Conservation (phyloP, 2,797 vertebrate genomes). For the Chiloscyllium punctatum region DNA sequence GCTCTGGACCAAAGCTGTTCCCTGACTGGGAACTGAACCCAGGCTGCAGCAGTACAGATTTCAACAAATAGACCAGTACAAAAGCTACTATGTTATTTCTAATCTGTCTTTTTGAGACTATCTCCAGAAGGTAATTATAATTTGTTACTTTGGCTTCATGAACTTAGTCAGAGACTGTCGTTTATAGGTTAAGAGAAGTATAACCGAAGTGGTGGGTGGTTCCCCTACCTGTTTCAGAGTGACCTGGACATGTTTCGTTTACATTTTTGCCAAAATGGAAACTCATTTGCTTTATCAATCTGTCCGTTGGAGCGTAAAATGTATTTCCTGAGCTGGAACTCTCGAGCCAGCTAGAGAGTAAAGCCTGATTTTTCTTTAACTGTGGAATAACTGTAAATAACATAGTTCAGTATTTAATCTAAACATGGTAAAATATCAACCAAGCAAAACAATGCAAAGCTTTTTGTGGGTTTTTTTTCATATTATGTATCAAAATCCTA, state of each 20-base stretch:
- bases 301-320: constrained; percentile 82
- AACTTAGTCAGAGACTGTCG: not conserved
- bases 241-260: constrained; percentile 66
- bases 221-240: constrained; percentile 67
- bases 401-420: not conserved
- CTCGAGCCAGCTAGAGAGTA: constrained; percentile 86
- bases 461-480: not conserved
- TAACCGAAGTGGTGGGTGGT: constrained; percentile 40
- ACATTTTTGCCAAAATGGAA: constrained; percentile 63
- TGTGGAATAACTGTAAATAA: constrained; percentile 72
- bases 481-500: not conserved
- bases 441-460: not conserved
- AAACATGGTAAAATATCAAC: not conserved
- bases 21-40: no score
- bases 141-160: not conserved
- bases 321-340: constrained; percentile 72
- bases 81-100: not conserved
- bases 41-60: no score
- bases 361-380: constrained; percentile 66
- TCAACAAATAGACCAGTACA: no score
- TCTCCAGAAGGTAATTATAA: not conserved
- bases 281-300: constrained; percentile 74
- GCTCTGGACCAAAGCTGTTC: no score
- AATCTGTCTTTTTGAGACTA: not conserved
- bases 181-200: not conserved